Evolutionary conservation across 2,113 vertebrate genomes (phyloP), one percentile per base, ranked within the genome.

Genomic region (Dipodomys stephensi): DNA sequence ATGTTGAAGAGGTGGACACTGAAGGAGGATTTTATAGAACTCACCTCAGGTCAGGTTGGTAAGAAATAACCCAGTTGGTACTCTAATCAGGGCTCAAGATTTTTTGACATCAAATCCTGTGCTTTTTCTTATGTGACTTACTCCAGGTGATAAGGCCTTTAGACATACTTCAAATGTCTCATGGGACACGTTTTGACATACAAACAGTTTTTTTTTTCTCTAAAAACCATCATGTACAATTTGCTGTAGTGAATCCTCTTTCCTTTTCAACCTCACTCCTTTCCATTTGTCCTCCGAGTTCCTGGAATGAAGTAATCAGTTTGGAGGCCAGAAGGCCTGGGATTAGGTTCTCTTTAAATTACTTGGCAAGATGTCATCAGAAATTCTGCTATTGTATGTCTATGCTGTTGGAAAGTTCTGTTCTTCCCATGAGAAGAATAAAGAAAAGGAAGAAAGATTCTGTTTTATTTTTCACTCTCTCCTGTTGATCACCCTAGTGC

Each of bases 371-470:
- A 92, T 22, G 4, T 96, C 90, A 95, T 95, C 93, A 97, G 96
- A 97, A 96, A 92, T 65, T 96, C 97, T 96, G 88, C 90, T 44
- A 72, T 88, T 94, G 81, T 94, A 87, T 94, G 91, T 87, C 57
- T 87, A 78, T 64, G 90, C 89, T 83, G 30, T 91, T 1, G 76
- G 95, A 97, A 97, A 97, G 84, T 94, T 96, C 92, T 92, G 57
- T 92, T 83, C 89, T 96, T 97, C 96, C 87, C 93, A 76, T 84
- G 94, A 95, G 91, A 95, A 71, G 77, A 96, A 95, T 97, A 95
- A 96, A 94, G 76, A 86, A 93, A 89, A 65, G 39, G 83, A 92
- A 88, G 88, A 83, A 92, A 74, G 81, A 93, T 85, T 46, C 92
- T 94, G 93, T 39, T 39, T 87, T 88, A 35, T 84, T 68, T 57